Percentiles rank a stretch among this genome's conserved stretches.
phyloP scores from a whole-genome alignment of 2,888 invertebrate species.

The Meandrusa payeni region DNA sequence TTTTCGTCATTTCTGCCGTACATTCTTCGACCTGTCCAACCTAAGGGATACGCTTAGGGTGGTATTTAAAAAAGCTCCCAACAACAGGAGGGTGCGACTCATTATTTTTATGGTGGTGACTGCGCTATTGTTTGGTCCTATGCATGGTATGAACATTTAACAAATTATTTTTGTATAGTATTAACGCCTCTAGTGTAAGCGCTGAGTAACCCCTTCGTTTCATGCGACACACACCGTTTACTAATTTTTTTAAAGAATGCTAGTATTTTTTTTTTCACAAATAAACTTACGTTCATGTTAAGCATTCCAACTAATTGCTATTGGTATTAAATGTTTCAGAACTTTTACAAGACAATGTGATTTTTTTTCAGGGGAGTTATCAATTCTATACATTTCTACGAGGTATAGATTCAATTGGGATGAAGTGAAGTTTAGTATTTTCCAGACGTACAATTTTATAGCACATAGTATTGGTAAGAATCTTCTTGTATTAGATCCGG shows the following conservation, averaged over 20 bases:
- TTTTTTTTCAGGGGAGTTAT: conserved; percentile 60
- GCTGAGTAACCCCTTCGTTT: too few relatives aligned
- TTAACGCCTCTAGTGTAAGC: too few relatives aligned
- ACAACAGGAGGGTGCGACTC: conserved; percentile 58
- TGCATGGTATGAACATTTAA: too few relatives aligned
- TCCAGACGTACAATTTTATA: conserved; percentile 65
- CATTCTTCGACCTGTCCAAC: conserved; percentile 58
- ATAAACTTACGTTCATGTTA: too few relatives aligned
- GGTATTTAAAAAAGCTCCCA: conserved; percentile 64
- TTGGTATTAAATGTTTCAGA: too few relatives aligned
- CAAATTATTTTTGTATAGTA: too few relatives aligned
- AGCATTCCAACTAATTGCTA: too few relatives aligned
- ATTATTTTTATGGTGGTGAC: conserved; percentile 60
- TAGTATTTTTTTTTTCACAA: too few relatives aligned
- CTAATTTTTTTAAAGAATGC: too few relatives aligned
- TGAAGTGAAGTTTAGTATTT: conserved; percentile 66
- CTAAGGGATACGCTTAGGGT: conserved; percentile 67
- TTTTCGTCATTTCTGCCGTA: conserved; percentile 41
- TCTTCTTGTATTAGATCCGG: too few relatives aligned
- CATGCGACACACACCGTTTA: too few relatives aligned
- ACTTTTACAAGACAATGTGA: too few relatives aligned
- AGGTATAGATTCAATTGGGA: conserved; percentile 71
- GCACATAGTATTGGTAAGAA: conserved; percentile 60
- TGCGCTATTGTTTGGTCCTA: conserved; percentile 73
- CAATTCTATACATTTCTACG: conserved; percentile 62